phyloP scores from a whole-genome alignment of 2,888 invertebrate species.

The Leucophenga maculata region DNA sequence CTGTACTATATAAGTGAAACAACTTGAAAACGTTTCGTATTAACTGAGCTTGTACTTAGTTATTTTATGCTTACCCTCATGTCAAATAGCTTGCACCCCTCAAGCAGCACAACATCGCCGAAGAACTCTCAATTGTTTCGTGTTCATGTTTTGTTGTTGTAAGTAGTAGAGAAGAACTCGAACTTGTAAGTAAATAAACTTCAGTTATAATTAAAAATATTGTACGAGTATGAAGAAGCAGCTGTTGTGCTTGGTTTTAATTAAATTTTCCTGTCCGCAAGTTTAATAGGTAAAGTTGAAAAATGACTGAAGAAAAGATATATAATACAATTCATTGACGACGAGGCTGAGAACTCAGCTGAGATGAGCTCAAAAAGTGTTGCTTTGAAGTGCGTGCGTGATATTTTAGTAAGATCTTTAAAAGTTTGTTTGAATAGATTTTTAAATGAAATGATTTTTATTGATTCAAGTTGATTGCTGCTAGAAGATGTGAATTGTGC shows the following conservation, averaged over 20 bases:
- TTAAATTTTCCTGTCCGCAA: constrained; percentile 63
- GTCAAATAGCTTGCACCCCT: background rate
- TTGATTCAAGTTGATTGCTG: too few species aligned
- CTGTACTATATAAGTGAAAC: background rate
- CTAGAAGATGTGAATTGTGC: too few species aligned
- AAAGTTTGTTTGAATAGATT: too few species aligned
- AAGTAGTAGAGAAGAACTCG: background rate
- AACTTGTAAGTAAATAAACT: constrained; percentile 44
- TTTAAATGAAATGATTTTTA: too few species aligned
- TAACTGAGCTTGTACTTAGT: constrained; percentile 55
- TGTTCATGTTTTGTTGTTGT: background rate
- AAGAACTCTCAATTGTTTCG: background rate
- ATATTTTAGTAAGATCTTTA: too few species aligned
- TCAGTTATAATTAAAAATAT: constrained; percentile 64
- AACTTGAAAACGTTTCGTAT: constrained; percentile 40
- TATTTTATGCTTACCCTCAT: constrained; percentile 14
- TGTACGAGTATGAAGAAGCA: too few species aligned
- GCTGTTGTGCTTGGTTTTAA: constrained; percentile 62
- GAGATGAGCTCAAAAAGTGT: too few species aligned
- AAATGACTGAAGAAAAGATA: constrained; percentile 46
- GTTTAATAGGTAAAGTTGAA: constrained; percentile 63
- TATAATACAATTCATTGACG: too few species aligned
- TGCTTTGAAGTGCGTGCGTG: too few species aligned
- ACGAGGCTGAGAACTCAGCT: too few species aligned
- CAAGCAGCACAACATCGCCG: background rate